Percentiles rank a stretch among this genome's conserved stretches.
phyloP scores from a whole-genome alignment of 2,888 invertebrate genomes.

The Argyresthia goedartella region DNA sequence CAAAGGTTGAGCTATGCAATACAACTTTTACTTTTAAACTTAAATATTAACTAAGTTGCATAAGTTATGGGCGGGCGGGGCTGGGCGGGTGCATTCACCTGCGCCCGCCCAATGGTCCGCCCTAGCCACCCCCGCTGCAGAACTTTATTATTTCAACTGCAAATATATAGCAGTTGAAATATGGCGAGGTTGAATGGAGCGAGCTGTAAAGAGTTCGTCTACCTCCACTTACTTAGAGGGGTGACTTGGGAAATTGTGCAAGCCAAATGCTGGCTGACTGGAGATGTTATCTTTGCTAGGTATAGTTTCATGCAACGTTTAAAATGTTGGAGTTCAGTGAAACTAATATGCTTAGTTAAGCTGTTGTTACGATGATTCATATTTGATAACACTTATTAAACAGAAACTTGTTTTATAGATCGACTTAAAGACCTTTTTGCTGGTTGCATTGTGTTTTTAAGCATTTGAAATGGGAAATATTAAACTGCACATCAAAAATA shows the following conservation, averaged over 20 bases:
- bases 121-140: conserved; percentile 1
- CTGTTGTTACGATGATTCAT: no score
- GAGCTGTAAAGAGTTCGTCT: not conserved
- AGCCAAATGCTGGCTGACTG: no score
- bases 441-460: no score
- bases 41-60: conserved; percentile 65
- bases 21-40: conserved; percentile 52
- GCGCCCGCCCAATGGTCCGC: not conserved
- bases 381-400: no score
- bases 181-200: conserved; percentile 2
- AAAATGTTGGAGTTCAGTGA: no score
- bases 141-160: conserved; percentile 7
- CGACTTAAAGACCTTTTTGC: no score
- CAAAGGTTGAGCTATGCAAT: not conserved
- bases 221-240: not conserved
- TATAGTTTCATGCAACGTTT: no score
- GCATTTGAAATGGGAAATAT: no score
- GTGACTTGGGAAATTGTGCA: not conserved
- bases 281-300: no score
- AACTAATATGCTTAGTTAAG: no score
- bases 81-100: conserved; percentile 10
- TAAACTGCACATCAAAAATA: no score
- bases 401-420: no score
- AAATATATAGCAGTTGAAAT: conserved; percentile 8
- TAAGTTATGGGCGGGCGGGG: conserved; percentile 38